Conservation (phyloP, 2,113 vertebrate genomes). For the Myotis brandtii region DNA sequence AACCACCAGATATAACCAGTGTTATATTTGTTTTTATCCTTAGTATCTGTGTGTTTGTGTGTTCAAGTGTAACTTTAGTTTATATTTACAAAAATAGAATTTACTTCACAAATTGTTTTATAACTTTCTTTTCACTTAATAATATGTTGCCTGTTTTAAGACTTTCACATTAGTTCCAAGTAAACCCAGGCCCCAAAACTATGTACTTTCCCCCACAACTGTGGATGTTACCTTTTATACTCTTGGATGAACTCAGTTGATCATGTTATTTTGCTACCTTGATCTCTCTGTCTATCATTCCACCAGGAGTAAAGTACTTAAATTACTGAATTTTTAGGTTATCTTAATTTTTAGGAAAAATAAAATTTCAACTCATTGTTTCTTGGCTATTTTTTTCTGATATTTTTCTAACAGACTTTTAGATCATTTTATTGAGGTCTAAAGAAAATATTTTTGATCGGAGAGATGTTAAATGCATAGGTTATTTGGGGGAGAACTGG, state of each 20-base stretch:
- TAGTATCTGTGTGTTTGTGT: neutral
- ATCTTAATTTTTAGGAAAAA: slow-evolving; percentile 13
- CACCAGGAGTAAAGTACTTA: neutral
- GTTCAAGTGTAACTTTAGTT: neutral
- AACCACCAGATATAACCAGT: neutral
- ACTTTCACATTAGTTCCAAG: slow-evolving; percentile 1
- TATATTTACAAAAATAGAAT: neutral
- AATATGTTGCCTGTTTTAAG: neutral
- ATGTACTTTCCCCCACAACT: neutral
- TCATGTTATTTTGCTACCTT: slow-evolving; percentile 2
- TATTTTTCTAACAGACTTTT: neutral
- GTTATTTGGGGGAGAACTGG: neutral
- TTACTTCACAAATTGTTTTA: neutral
- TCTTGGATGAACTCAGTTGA: neutral
- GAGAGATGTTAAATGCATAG: neutral
- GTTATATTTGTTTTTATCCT: neutral
- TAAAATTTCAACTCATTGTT: neutral
- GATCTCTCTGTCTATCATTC: neutral
- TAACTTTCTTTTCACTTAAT: neutral
- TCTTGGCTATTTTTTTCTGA: neutral
- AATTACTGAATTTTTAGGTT: slow-evolving; percentile 15
- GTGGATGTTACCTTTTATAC: neutral
- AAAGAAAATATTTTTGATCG: neutral
- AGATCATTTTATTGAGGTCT: neutral
- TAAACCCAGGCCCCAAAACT: neutral